phyloP scores from a whole-genome alignment of 2,888 invertebrate species.

The Nymphalis c-album region DNA sequence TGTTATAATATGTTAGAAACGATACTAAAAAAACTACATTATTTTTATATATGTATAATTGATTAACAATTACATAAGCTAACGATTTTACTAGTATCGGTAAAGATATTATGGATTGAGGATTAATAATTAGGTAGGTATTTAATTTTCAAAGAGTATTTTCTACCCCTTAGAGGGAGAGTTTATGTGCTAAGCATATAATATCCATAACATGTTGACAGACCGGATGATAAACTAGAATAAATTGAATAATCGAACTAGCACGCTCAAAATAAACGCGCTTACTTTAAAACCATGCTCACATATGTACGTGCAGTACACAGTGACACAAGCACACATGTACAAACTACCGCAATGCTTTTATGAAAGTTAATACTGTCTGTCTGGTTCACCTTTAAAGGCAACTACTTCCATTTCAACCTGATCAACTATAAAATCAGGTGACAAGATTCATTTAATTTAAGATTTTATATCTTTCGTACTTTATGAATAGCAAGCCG shows the following conservation, averaged over 20 bases:
- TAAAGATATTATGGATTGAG: no score
- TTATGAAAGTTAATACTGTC: slow-evolving; percentile 15
- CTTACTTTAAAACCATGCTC: slow-evolving; percentile 5
- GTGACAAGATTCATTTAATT: slow-evolving; percentile 18
- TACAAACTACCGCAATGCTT: slow-evolving; percentile 6
- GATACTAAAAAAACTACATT: no score
- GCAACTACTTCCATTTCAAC: slow-evolving; percentile 36
- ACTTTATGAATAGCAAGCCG: no score
- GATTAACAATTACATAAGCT: no score
- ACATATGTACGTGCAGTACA: background rate
- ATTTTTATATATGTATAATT: no score
- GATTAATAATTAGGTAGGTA: no score
- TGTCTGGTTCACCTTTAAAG: slow-evolving; percentile 46
- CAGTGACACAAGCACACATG: background rate
- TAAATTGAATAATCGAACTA: slow-evolving; percentile 10
- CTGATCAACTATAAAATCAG: slow-evolving; percentile 11
- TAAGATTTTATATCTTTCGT: background rate
- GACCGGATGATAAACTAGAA: background rate
- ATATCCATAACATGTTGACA: background rate
- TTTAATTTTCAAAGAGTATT: no score
- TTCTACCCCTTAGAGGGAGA: no score
- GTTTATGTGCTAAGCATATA: background rate
- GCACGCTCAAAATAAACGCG: slow-evolving; percentile 11
- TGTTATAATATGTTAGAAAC: no score
- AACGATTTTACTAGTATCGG: no score